Evolutionary conservation across 2,113 vertebrate species (phyloP).

Genomic region (Lagopus muta): DNA sequence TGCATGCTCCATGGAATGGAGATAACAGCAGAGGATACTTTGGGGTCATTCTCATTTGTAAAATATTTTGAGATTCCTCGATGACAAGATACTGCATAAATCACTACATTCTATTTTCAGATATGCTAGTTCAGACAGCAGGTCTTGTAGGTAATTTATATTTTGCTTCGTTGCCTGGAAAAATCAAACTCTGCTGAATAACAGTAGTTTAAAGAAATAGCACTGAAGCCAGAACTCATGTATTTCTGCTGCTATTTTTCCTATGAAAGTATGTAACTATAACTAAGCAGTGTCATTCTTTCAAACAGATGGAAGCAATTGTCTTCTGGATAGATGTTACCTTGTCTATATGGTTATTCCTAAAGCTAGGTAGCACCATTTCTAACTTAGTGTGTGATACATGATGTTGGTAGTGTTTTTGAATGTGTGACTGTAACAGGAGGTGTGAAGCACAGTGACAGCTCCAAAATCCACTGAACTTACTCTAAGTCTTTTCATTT

Average conservation of each 20-base stretch:
- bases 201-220: slow-evolving; percentile 15
- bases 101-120: slow-evolving; percentile 52
- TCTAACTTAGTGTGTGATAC: slow-evolving; percentile 41
- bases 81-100: slow-evolving; percentile 17
- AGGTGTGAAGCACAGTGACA: slow-evolving; percentile 48
- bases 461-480: slow-evolving; percentile 48
- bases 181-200: slow-evolving; percentile 18
- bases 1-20: not conserved
- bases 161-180: slow-evolving; percentile 5
- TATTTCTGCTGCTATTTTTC: slow-evolving; percentile 36
- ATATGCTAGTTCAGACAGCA: slow-evolving; percentile 41
- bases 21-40: not conserved
- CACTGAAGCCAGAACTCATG: not conserved
- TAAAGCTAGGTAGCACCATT: slow-evolving; percentile 50
- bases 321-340: slow-evolving; percentile 56
- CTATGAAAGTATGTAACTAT: not conserved
- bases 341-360: slow-evolving; percentile 41
- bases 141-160: slow-evolving; percentile 25
- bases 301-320: slow-evolving; percentile 69
- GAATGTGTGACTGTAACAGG: slow-evolving; percentile 15
- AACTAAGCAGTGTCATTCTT: slow-evolving; percentile 13
- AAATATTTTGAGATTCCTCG: not conserved
- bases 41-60: not conserved
- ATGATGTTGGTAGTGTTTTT: not conserved
- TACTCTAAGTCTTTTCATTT: slow-evolving; percentile 10